phyloP scores from a whole-genome alignment of 2,888 invertebrate species.

The Uloborus plumipes region DNA sequence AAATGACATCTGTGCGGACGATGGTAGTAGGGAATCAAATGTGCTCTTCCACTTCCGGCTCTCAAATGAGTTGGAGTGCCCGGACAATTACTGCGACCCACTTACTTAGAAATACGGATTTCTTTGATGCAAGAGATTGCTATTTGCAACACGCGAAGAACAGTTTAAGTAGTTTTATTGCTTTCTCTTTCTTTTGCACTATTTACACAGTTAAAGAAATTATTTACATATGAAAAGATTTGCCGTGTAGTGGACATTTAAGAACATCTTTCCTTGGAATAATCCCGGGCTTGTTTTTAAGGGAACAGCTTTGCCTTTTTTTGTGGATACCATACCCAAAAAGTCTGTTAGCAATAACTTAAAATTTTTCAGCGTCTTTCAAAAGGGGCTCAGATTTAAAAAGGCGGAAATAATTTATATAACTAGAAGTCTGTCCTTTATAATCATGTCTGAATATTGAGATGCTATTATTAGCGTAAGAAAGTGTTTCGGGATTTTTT shows the following conservation, averaged over 20 bases:
- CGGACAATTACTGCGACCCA: constrained; percentile 18
- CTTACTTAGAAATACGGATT: constrained; percentile 13
- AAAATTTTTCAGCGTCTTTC: no score
- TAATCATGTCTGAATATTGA: no score
- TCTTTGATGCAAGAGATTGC: constrained; percentile 3
- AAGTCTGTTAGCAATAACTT: no score
- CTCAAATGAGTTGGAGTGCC: constrained; percentile 32
- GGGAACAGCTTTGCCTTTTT: no score
- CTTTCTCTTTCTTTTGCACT: constrained; percentile 16
- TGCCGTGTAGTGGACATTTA: not conserved
- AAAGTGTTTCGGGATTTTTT: no score
- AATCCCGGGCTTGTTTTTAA: no score
- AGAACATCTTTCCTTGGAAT: no score
- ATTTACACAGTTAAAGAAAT: constrained; percentile 23
- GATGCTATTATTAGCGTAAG: no score
- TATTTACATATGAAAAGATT: constrained; percentile 17
- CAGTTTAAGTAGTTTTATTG: constrained; percentile 8
- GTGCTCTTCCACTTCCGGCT: constrained; percentile 45
- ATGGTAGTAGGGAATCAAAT: constrained; percentile 36
- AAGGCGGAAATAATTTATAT: no score
- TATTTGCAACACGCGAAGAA: constrained; percentile 5
- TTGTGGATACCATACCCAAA: no score
- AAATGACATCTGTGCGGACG: constrained; percentile 40
- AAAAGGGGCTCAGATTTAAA: no score
- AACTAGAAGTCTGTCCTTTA: no score